phyloP scores from a whole-genome alignment of 2,797 vertebrate species.

The Eulemur mongoz region DNA sequence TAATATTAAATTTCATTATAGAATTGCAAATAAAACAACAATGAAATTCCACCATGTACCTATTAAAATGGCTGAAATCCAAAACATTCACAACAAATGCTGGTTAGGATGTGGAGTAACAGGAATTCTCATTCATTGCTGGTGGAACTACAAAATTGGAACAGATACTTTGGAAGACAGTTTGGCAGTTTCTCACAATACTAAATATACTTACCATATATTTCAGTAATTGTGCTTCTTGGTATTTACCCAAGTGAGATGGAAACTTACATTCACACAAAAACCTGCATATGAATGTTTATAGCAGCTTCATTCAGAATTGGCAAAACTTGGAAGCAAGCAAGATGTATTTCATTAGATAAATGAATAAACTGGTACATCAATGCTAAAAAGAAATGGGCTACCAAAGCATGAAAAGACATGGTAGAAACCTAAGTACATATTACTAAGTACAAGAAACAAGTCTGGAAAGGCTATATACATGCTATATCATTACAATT shows the following conservation, averaged over 20 bases:
- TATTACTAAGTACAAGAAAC: background rate
- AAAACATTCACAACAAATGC: background rate
- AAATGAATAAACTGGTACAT: background rate
- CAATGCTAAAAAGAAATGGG: background rate
- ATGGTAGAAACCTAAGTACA: background rate
- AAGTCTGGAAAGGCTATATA: background rate
- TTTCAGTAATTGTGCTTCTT: background rate
- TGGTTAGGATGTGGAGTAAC: background rate
- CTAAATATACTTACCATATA: background rate
- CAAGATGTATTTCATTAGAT: too few species aligned
- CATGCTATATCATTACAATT: background rate
- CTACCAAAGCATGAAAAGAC: background rate
- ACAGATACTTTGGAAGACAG: background rate
- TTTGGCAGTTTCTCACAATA: background rate
- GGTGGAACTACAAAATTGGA: background rate
- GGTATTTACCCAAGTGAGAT: background rate
- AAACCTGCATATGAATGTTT: background rate
- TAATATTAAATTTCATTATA: background rate
- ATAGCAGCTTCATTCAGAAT: background rate
- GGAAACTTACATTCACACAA: background rate
- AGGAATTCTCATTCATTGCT: background rate
- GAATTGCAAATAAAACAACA: background rate
- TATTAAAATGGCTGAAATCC: background rate
- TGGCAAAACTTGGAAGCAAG: too few species aligned
- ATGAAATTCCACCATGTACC: background rate